phyloP scores from a whole-genome alignment of 2,113 vertebrate species.

The Labeo catla region DNA sequence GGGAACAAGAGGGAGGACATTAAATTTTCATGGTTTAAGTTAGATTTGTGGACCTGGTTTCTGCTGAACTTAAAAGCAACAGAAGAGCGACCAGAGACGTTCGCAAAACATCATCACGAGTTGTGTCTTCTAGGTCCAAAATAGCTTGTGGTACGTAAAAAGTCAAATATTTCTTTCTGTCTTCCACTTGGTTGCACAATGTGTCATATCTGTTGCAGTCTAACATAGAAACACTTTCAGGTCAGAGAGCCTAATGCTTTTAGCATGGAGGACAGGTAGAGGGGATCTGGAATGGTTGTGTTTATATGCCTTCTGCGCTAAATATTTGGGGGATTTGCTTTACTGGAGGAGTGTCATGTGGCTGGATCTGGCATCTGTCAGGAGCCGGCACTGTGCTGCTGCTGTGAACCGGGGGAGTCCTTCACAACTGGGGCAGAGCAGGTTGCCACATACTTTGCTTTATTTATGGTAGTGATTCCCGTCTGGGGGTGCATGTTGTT shows the following conservation, averaged over 20 bases:
- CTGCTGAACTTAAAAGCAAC: conserved; percentile 22
- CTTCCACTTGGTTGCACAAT: not conserved
- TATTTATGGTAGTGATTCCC: conserved; percentile 10
- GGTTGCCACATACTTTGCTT: conserved; percentile 16
- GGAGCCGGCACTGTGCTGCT: not conserved
- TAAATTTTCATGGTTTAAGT: conserved; percentile 32
- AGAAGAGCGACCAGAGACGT: not conserved
- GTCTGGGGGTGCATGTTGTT: not conserved
- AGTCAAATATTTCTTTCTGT: not conserved
- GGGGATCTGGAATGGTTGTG: not conserved
- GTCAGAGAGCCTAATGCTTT: not conserved
- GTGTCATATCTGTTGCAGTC: not conserved
- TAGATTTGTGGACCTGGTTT: conserved; percentile 1
- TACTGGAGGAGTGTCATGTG: not conserved
- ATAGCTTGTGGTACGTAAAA: not conserved
- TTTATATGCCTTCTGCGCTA: not conserved
- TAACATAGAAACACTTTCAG: conserved; percentile 4
- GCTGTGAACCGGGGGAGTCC: conserved; percentile 1
- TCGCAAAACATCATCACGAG: not conserved
- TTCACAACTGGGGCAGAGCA: conserved; percentile 16
- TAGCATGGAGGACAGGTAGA: not conserved
- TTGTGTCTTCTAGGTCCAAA: not conserved
- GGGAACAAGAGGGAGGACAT: conserved; percentile 4
- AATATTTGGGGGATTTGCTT: conserved; percentile 5
- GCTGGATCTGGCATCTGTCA: conserved; percentile 34